Evolutionary conservation across 2,113 vertebrate genomes (phyloP), one percentile per base, ranked within the genome.

Genomic region (Myiopsitta monachus): DNA sequence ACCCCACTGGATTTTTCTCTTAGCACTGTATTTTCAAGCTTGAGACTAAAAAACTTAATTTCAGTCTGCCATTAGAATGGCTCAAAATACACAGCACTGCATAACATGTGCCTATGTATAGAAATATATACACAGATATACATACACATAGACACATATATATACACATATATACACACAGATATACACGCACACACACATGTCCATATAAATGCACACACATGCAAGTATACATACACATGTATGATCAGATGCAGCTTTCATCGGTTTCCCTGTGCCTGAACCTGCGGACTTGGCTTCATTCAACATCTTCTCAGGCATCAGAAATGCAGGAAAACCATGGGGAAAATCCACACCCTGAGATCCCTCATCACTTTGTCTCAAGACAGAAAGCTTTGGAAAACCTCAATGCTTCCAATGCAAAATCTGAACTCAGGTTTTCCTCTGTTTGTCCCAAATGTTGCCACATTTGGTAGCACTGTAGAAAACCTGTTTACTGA

Each of bases 31-130:
- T 59, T 72, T 33, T 59, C 46, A 46, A 1, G 18, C 8, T 46
- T 33, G 67, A 49, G 30, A 75, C 23, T 5, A 43, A 62, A 83
- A 22, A 24, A 5, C 15, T 3, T 1, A 21, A 38, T 46, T 43
- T 59, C 43, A 9, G 26, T 36, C 22, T 55, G 67, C 70, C n/a
- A 18, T 14, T 11, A 51, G 43, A 83, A 55, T 16, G 28, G 47
- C 24, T 62, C 1, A 0, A 47, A 61, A 80, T 23, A 67, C 5
- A 22, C 17, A 14, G 28, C 3, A 6, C 14, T 14, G 14, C 15
- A 3, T 2, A 49, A 39, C 52, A 10, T 0, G 0, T 10, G 31
- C 39, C 67, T 33, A 11, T 1, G 31, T 18, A 26, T 3, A 52
- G 30, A 67, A 27, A 51, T 28, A 66, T 10, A 12, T 3, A 21